Percentiles rank a stretch among this genome's conserved stretches.
phyloP scores from a whole-genome alignment of 1,140 invertebrate genomes.

The Rhyzopertha dominica region DNA sequence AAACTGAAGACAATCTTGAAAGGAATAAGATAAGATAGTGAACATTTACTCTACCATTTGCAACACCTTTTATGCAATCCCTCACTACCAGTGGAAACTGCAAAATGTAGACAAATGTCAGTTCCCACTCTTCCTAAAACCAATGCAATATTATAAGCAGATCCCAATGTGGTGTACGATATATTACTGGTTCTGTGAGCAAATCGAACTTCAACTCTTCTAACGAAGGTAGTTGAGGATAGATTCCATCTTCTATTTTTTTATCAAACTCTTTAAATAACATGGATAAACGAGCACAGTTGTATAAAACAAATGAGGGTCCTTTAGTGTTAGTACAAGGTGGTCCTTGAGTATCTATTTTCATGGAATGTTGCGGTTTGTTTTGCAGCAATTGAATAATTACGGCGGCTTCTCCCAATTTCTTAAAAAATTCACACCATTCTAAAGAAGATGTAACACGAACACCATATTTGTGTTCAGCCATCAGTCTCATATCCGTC shows the following conservation, averaged over 20 bases:
- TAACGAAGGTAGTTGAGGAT: slow-evolving; percentile 52
- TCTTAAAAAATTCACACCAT: slow-evolving; percentile 36
- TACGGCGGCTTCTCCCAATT: slow-evolving; percentile 56
- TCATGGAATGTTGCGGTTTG: slow-evolving; percentile 46
- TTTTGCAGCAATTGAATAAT: slow-evolving; percentile 61
- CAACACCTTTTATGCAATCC: slow-evolving; percentile 48
- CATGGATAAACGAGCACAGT: slow-evolving; percentile 59
- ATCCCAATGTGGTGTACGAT: too few relatives aligned
- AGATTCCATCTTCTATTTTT: slow-evolving; percentile 48
- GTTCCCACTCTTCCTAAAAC: slow-evolving; percentile 62
- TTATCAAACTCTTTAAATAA: slow-evolving; percentile 57
- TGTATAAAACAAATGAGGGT: slow-evolving; percentile 68
- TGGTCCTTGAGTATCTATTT: slow-evolving; percentile 37
- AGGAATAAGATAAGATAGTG: slow-evolving; percentile 62
- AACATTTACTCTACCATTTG: slow-evolving; percentile 48
- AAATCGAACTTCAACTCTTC: slow-evolving; percentile 55
- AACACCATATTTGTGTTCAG: slow-evolving; percentile 57
- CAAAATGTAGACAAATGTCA: slow-evolving; percentile 61
- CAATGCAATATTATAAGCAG: slow-evolving; percentile 45
- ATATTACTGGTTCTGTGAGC: slow-evolving; percentile 56
- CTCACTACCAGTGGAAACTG: slow-evolving; percentile 55
- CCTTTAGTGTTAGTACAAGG: slow-evolving; percentile 47
- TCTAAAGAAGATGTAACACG: slow-evolving; percentile 33
- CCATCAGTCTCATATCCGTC: slow-evolving; percentile 54
- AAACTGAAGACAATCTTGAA: slow-evolving; percentile 54